Evolutionary conservation across 1,140 invertebrate genomes (phyloP).

Genomic region (Rhopalosiphum padi): DNA sequence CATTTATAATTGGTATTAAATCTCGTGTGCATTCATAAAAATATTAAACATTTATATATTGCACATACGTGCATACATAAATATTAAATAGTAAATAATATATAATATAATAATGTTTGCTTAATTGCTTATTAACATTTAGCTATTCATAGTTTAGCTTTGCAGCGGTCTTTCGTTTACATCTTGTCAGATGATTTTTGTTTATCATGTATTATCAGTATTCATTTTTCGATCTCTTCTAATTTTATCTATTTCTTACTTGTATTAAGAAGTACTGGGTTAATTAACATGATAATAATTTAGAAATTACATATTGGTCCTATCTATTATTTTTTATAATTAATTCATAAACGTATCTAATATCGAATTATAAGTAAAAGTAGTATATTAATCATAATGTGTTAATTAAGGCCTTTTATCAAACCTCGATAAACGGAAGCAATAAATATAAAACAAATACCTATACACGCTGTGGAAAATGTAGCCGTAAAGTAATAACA

Average conservation of each 20-base stretch:
- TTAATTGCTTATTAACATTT: not conserved
- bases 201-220: not conserved
- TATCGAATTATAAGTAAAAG: not conserved
- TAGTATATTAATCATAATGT: not conserved
- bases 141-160: not conserved
- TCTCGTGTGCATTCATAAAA: too few relatives aligned
- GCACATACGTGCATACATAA: too few relatives aligned
- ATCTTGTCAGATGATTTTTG: not conserved
- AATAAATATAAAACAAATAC: constrained; percentile 27
- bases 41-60: too few relatives aligned
- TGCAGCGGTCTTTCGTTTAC: not conserved
- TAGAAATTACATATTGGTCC: not conserved
- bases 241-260: constrained; percentile 2
- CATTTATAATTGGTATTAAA: too few relatives aligned
- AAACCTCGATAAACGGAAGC: not conserved
- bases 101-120: too few relatives aligned
- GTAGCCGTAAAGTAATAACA: not conserved
- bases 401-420: constrained; percentile 13
- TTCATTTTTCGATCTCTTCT: not conserved
- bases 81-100: too few relatives aligned
- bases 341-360: not conserved
- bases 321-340: not conserved
- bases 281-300: not conserved
- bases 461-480: not conserved
- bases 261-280: not conserved